phyloP scores from a whole-genome alignment of 2,113 vertebrate genomes.

The Falcunculus frontatus region DNA sequence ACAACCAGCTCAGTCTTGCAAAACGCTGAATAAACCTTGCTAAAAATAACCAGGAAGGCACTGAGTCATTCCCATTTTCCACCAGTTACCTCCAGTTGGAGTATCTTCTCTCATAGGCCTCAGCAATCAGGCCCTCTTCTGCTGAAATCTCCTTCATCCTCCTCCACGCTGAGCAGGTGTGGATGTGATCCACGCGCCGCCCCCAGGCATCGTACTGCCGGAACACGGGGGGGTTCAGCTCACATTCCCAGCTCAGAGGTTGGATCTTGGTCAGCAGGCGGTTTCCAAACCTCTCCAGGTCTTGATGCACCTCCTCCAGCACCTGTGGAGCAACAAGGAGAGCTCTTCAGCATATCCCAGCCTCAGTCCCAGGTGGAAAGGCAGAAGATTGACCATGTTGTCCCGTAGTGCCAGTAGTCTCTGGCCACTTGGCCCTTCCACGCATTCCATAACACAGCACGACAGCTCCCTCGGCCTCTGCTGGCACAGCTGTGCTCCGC shows the following conservation, averaged over 20 bases:
- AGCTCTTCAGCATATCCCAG: background rate
- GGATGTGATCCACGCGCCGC: slow-evolving; percentile 69
- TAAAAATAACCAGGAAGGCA: background rate
- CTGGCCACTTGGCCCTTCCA: background rate
- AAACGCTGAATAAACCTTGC: background rate
- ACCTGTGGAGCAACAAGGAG: slow-evolving; percentile 18
- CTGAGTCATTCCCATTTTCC: background rate
- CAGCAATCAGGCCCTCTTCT: slow-evolving; percentile 76
- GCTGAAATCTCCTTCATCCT: slow-evolving; percentile 78
- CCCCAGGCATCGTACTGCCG: slow-evolving; percentile 76
- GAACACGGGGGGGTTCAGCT: slow-evolving; percentile 73
- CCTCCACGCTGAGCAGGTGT: slow-evolving; percentile 77
- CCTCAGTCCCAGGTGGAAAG: background rate
- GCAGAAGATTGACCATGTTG: background rate
- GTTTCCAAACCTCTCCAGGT: slow-evolving; percentile 77
- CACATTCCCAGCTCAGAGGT: slow-evolving; percentile 74
- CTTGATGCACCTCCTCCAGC: slow-evolving; percentile 34
- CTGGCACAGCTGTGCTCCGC: background rate
- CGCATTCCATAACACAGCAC: background rate
- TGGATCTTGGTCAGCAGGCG: slow-evolving; percentile 67
- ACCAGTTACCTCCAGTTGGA: slow-evolving; percentile 75
- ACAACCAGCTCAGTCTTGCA: background rate
- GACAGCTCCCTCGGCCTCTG: background rate
- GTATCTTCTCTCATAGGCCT: slow-evolving; percentile 76
- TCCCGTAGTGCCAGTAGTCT: background rate